Percentiles rank a stretch among this genome's conserved stretches.
Evolutionary conservation across 2,113 vertebrate genomes (phyloP).

Genomic region (Myanophis thanlyinensis): DNA sequence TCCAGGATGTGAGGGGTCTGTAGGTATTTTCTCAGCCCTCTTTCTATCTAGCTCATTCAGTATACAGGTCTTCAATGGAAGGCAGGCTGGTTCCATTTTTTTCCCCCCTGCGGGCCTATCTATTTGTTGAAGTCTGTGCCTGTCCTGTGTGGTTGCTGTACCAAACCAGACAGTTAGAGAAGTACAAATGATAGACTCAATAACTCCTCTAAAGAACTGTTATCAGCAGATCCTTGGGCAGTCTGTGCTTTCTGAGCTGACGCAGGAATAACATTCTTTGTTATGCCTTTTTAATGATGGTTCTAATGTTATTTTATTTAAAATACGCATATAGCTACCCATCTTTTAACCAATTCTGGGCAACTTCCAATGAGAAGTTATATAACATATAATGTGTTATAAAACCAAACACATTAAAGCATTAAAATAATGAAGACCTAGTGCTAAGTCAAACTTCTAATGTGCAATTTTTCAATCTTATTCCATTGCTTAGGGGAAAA

Average conservation of each 20-base stretch:
- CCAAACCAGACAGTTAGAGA: not conserved
- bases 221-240: not conserved
- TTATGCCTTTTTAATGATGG: not conserved
- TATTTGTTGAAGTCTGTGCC: not conserved
- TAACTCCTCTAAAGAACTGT: not conserved
- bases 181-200: not conserved
- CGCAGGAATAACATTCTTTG: not conserved
- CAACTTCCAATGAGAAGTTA: not conserved
- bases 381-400: not conserved
- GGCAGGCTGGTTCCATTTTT: not conserved
- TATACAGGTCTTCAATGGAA: not conserved
- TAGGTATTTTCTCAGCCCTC: not conserved
- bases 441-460: not conserved
- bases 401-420: not conserved
- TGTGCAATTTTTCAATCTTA: not conserved
- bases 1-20: not conserved
- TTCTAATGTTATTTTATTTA: not conserved
- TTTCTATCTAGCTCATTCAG: not conserved
- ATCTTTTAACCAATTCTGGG: not conserved
- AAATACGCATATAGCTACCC: not conserved
- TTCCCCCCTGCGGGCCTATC: not conserved
- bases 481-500: not conserved
- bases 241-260: not conserved
- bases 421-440: not conserved
- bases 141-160: not conserved